Evolutionary conservation across 1,140 invertebrate genomes (phyloP), one percentile per base, ranked within the genome.

Genomic region (Heliconius eleuchia): DNA sequence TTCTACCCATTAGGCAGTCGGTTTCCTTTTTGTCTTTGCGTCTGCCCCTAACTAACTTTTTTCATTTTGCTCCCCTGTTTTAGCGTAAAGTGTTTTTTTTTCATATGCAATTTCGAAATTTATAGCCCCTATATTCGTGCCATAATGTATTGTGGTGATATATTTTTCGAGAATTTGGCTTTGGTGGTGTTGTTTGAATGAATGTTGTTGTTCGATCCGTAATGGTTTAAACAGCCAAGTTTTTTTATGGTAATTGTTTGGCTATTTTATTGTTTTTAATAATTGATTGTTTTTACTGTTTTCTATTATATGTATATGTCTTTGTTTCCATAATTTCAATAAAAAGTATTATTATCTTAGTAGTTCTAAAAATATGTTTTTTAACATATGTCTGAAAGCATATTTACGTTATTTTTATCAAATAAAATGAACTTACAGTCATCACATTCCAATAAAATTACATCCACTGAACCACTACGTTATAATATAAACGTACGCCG

Each of bases 21-120:
- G 82, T 88, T 85, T 86, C 85, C 89, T 92, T 92, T 94, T 92
- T 92, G 88, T 92, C 90, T 90, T 84, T 88, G 87, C 84, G 89
- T 90, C 84, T 88, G 87, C 84, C 84, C 82, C 88, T 89, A 88
- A 87, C 87, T 91, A 89, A 89, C 83, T 88, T 91, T 88, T 91
- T 91, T 86, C 84, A 81, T 88, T 23, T 87, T 84, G 84, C 81
- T 83, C 74, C 80, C 81, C 74, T 80, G 37, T 37, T 80, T 79
- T 74, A 39, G 37, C n/a, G 86, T 80, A 88, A 89, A 91, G 84
- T 89, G 87, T 89, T 88, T 87, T 86, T 82, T 77, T 77, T 66
- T 66, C 60, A 66, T 66, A 66, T 66, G 60, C 71, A 72, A 72
- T 34, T 39, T 39, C 71, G 1, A 66, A 66, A 66, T 66, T 66